These are phyloP conservation scores for Campoletis sonorensis DNA, from an alignment of 1,140 invertebrate genomes.

Conservation along the genomic window DNA sequence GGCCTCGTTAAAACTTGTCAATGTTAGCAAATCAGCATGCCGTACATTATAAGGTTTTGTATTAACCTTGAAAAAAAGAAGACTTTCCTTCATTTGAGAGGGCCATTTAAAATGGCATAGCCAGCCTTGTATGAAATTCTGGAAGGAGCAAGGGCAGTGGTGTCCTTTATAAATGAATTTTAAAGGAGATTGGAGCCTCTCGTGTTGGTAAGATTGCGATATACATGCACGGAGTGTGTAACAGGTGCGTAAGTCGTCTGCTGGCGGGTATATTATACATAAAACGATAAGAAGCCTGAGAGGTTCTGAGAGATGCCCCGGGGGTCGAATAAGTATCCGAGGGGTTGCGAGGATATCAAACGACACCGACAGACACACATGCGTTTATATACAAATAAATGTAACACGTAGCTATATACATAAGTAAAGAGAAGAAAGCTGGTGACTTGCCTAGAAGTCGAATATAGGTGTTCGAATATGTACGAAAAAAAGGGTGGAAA, in stretches of 20 bases:
- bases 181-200: background rate
- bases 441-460: too few relatives aligned
- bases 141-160: background rate
- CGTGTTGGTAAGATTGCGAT: background rate
- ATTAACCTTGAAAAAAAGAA: background rate
- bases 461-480: background rate
- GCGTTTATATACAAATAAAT: background rate
- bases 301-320: background rate
- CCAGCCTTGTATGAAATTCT: too few relatives aligned
- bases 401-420: background rate
- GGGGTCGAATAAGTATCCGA: slow-evolving; percentile 31
- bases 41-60: slow-evolving; percentile 1
- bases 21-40: background rate
- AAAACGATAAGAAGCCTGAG: background rate
- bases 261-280: slow-evolving; percentile 24
- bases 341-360: background rate
- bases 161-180: background rate
- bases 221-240: slow-evolving; percentile 16
- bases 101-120: background rate
- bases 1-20: slow-evolving; percentile 16
- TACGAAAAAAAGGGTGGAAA: slow-evolving; percentile 23
- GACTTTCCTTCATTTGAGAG: background rate
- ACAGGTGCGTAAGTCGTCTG: slow-evolving; percentile 29
- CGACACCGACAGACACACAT: background rate
- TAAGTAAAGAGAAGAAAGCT: background rate